Conservation (phyloP, 2,888 invertebrate species). For the Pogonocherus hispidulus region DNA sequence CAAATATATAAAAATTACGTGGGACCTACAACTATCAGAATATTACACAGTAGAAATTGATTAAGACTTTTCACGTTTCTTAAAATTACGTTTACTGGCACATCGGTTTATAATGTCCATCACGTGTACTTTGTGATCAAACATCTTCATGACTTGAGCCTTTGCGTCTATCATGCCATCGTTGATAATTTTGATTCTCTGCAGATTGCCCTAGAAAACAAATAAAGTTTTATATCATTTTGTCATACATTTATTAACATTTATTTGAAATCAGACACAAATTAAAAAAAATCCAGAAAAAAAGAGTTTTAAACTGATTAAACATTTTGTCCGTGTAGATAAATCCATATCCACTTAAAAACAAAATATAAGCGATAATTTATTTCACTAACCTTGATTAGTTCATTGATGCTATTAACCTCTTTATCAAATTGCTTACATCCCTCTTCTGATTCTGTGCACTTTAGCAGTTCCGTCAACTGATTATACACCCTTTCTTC, state of each 20-base stretch:
- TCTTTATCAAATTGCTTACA: constrained; percentile 62
- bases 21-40: constrained; percentile 15
- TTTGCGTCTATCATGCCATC: constrained; percentile 93
- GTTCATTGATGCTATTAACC: constrained; percentile 71
- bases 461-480: constrained; percentile 64
- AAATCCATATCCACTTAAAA: not conserved
- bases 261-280: no score
- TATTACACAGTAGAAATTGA: constrained; percentile 16
- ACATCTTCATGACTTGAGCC: constrained; percentile 88
- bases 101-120: constrained; percentile 91
- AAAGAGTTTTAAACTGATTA: no score
- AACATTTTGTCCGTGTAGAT: no score
- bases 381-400: constrained; percentile 72
- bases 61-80: constrained; percentile 85
- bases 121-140: constrained; percentile 91
- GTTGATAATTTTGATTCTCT: constrained; percentile 92
- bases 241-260: no score
- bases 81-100: constrained; percentile 91
- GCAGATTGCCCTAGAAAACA: constrained; percentile 87
- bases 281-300: no score
- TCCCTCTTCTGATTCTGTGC: constrained; percentile 65
- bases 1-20: constrained; percentile 33
- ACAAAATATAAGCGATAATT: not conserved
- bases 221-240: no score
- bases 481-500: constrained; percentile 69